Conservation (phyloP, 1,140 invertebrate genomes). For the Frieseomelitta varia region DNA sequence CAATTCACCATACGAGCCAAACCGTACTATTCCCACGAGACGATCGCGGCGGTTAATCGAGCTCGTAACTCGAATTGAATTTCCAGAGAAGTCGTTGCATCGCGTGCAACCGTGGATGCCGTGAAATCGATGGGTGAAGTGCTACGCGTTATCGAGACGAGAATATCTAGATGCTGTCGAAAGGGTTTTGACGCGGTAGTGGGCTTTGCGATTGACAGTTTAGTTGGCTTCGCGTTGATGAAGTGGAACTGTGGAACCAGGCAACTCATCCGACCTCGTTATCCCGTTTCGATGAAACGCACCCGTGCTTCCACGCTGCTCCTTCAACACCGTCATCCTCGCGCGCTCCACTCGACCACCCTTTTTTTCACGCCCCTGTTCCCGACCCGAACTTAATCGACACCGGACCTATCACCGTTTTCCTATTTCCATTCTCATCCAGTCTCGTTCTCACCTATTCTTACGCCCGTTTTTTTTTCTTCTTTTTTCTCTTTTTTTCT, state of each 20-base stretch:
- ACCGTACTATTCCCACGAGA: background rate
- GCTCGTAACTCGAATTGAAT: background rate
- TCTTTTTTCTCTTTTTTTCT: no score
- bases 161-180: conserved; percentile 36
- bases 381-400: background rate
- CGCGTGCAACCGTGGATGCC: background rate
- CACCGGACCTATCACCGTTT: background rate
- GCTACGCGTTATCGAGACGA: conserved; percentile 5
- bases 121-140: conserved; percentile 42
- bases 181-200: conserved; percentile 54
- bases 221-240: conserved; percentile 48
- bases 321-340: background rate
- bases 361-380: background rate
- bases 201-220: conserved; percentile 62
- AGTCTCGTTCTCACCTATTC: background rate
- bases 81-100: background rate
- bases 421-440: background rate
- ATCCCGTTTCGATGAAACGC: conserved; percentile 44
- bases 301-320: conserved; percentile 23
- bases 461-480: conserved; percentile 11
- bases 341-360: background rate
- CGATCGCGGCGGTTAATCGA: background rate
- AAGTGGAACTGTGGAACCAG: conserved; percentile 44
- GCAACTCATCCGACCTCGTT: conserved; percentile 55
- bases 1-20: no score